phyloP scores from a whole-genome alignment of 2,797 vertebrate genomes.

The Sylvia borin region DNA sequence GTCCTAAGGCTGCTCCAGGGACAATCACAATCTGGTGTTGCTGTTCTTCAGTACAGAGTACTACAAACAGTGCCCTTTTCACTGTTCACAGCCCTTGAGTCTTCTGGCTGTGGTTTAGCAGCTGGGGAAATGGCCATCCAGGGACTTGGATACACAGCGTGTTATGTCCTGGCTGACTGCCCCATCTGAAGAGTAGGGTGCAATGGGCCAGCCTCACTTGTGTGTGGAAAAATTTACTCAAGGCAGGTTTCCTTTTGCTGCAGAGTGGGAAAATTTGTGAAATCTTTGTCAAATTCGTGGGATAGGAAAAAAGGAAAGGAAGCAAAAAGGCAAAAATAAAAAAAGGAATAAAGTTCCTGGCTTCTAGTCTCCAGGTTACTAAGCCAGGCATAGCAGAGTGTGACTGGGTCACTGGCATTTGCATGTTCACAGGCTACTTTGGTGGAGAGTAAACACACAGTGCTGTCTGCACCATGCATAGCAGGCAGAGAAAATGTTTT shows the following conservation, averaged over 20 bases:
- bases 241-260: constrained; percentile 40
- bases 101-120: background rate
- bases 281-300: constrained; percentile 23
- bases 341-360: constrained; percentile 28
- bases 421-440: background rate
- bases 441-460: background rate
- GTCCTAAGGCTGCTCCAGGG: background rate
- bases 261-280: constrained; percentile 51
- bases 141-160: background rate
- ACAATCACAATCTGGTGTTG: background rate
- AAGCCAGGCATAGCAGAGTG: background rate
- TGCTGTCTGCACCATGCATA: background rate
- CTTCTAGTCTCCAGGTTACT: background rate
- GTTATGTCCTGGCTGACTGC: constrained; percentile 7
- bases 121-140: background rate
- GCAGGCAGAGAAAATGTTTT: background rate
- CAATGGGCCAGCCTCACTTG: background rate
- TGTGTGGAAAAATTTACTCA: constrained; percentile 35
- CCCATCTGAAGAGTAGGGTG: background rate
- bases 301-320: constrained; percentile 35
- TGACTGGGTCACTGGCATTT: background rate
- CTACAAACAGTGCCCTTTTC: background rate
- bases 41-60: background rate
- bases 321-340: constrained; percentile 7
- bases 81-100: background rate